Evolutionary conservation across 2,888 invertebrate species (phyloP).

Genomic region (Pharmacophagus antenor): DNA sequence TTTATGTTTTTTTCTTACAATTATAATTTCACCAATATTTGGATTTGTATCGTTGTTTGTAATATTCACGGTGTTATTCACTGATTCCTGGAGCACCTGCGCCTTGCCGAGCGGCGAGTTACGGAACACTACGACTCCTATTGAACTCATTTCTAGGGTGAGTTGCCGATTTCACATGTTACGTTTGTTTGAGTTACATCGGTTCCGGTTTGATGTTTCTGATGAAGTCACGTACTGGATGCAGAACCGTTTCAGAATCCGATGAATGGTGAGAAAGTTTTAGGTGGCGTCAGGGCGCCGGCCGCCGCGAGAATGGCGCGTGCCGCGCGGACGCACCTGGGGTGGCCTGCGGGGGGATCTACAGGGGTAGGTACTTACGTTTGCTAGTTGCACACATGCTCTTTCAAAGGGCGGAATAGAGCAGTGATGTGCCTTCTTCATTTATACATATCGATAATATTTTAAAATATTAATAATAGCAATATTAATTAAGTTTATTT

Average conservation of each 20-base stretch:
- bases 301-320: constrained; percentile 77
- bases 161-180: constrained; percentile 68
- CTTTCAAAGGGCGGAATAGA: constrained; percentile 70
- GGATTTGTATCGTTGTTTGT: constrained; percentile 65
- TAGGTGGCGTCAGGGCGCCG: constrained; percentile 75
- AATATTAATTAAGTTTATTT: not conserved
- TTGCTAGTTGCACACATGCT: constrained; percentile 80
- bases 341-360: constrained; percentile 72
- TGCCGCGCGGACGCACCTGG: constrained; percentile 77
- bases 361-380: constrained; percentile 80
- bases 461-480: not conserved
- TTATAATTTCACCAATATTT: constrained; percentile 73
- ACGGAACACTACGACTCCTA: constrained; percentile 82
- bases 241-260: constrained; percentile 43
- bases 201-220: constrained; percentile 44
- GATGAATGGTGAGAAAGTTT: constrained; percentile 44
- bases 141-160: constrained; percentile 76
- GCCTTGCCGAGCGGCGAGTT: constrained; percentile 80
- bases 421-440: constrained; percentile 51
- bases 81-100: constrained; percentile 84
- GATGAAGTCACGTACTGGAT: constrained; percentile 52
- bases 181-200: constrained; percentile 55
- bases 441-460: constrained; percentile 19
- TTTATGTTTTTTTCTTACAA: constrained; percentile 77
- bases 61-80: constrained; percentile 81